Percentiles rank a stretch among this genome's conserved stretches.
phyloP scores from a whole-genome alignment of 2,113 vertebrate species.

The Antidorcas marsupialis region DNA sequence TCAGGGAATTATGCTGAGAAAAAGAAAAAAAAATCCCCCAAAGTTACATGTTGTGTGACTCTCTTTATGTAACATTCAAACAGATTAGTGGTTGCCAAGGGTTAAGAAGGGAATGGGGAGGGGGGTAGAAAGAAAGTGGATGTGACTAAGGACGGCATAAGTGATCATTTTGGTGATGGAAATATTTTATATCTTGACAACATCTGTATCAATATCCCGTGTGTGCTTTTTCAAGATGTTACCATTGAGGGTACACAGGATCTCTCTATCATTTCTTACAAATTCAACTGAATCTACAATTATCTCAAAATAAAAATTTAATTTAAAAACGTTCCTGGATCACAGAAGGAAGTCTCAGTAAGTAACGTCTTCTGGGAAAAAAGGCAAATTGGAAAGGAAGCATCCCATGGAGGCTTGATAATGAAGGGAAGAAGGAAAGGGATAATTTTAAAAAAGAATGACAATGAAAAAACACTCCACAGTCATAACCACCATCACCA shows the following conservation, averaged over 20 bases:
- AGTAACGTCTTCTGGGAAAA: not conserved
- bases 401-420: not conserved
- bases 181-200: not conserved
- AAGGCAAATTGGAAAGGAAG: not conserved
- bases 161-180: not conserved
- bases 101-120: not conserved
- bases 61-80: not conserved
- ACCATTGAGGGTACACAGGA: not conserved
- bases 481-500: not conserved
- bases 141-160: not conserved
- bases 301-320: not conserved
- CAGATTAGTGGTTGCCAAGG: not conserved
- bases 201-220: not conserved
- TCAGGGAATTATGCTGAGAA: not conserved
- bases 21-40: not conserved
- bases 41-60: not conserved
- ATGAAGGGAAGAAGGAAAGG: not conserved
- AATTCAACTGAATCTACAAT: not conserved
- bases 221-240: not conserved
- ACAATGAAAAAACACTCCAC: not conserved
- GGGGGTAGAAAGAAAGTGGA: not conserved
- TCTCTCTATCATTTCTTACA: not conserved
- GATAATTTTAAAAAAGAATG: not conserved
- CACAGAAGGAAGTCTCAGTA: not conserved
- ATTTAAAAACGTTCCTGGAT: not conserved